Base-by-base conservation (phyloP, 2,113 vertebrate species). In the Eulacestoma nigropectus region DNA sequence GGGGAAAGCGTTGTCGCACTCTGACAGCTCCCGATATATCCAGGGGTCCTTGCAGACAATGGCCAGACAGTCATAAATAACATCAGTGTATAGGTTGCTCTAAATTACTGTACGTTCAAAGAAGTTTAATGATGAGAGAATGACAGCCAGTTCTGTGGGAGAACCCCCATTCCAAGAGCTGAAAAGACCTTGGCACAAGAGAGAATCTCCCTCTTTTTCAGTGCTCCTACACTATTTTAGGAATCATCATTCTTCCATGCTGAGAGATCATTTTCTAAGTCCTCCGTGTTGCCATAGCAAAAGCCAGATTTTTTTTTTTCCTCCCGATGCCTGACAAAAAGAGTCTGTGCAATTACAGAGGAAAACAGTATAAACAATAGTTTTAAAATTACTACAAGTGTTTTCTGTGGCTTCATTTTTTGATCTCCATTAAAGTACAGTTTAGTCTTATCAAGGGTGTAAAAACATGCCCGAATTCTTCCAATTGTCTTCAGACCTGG, bases 211-310 rank as follows among this genome's bases (percentile, higher is more conserved):
- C 70, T 89, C 53, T 93, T 93, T 96, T 85, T 93, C 84, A 83
- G 39, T 29, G 74, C 79, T 89, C 70, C 78, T 83, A 64, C 78
- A 55, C 81, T 96, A 89, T 94, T 96, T 95, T 88, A 90, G 78
- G 70, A 93, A 84, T 81, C 87, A 91, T 96, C 87, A 94, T 83
- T 97, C 94, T 91, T 96, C 84, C 82, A 89, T 57, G 64, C 90
- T 91, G 90, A 93, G 84, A 95, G 87, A 95, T 96, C 78, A 96
- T 94, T 96, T 94, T 90, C 81, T 87, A 93, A 94, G 90, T 95
- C 70, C 55, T 83, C 87, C 47, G 77, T 91, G 96, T 96, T 96
- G 72, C 95, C 89, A 97, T 96, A 96, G 95, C 59, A 91, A 94
- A 97, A 91, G 59, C 13, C 78, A 53, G 73, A 72, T 44, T 80